These are phyloP conservation scores for Azemiops feae DNA, from an alignment of 2,113 vertebrate genomes.

Conservation along the genomic window DNA sequence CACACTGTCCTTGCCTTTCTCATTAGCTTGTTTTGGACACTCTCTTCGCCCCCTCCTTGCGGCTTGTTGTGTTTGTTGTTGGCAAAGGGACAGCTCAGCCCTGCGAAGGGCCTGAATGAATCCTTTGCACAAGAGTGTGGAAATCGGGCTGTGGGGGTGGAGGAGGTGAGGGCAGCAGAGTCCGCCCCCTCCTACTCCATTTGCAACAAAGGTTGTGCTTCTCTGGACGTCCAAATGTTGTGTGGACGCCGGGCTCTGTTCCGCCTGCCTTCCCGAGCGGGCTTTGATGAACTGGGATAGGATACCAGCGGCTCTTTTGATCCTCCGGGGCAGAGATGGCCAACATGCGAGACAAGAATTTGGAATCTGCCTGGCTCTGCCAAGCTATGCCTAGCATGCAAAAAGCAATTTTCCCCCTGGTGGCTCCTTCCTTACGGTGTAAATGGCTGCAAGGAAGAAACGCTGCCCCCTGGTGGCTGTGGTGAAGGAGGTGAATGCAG, in stretches of 20 bases:
- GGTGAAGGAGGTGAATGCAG: background rate
- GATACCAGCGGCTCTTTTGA: conserved; percentile 28
- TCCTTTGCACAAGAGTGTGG: background rate
- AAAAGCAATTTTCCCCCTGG: rapidly evolving
- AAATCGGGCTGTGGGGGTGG: background rate
- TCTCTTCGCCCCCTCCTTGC: background rate
- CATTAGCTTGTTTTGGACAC: background rate
- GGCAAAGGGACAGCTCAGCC: background rate
- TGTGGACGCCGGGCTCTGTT: background rate
- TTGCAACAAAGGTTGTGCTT: background rate
- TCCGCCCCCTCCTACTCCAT: too few relatives aligned
- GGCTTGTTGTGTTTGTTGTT: background rate
- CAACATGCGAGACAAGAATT: background rate
- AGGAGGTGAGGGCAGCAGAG: background rate
- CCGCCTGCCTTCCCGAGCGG: background rate
- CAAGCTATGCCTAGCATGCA: background rate
- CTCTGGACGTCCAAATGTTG: background rate
- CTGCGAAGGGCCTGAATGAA: background rate
- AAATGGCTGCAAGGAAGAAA: rapidly evolving
- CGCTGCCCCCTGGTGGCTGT: background rate
- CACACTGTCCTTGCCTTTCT: background rate
- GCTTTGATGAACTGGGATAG: background rate
- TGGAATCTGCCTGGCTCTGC: background rate
- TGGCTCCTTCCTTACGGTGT: rapidly evolving
- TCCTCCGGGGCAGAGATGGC: background rate